Evolutionary conservation across 2,888 invertebrate species (phyloP).

Genomic region (Tenthredo amoena): DNA sequence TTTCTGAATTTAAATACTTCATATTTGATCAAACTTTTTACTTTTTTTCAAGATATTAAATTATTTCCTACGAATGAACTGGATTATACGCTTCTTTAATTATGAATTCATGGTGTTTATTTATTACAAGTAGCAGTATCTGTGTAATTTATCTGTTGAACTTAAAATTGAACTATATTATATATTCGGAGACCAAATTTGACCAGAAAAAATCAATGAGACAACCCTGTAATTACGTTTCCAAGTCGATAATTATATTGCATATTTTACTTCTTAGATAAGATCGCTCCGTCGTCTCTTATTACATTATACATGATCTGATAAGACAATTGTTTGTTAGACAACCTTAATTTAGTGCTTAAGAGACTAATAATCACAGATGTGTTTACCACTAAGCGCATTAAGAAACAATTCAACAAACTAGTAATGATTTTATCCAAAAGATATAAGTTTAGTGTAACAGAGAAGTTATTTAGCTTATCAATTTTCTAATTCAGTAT

Average conservation of each 20-base stretch:
- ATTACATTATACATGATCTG: not conserved
- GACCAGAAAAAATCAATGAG: not conserved
- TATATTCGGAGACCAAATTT: not conserved
- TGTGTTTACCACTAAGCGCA: conserved; percentile 26
- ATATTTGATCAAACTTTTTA: not conserved
- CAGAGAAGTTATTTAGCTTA: not conserved
- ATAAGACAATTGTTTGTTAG: not conserved
- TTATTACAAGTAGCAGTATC: conserved; percentile 17
- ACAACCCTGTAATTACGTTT: not conserved
- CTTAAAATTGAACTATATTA: not conserved
- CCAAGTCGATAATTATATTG: not conserved
- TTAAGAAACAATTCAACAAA: conserved; percentile 21
- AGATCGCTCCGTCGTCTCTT: not conserved
- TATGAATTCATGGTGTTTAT: conserved; percentile 24
- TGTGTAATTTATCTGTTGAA: not conserved
- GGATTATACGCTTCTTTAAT: not conserved
- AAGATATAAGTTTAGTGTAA: not conserved
- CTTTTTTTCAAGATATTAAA: not conserved
- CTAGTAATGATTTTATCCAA: not conserved
- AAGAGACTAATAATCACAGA: conserved; percentile 33
- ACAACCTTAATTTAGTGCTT: conserved; percentile 8
- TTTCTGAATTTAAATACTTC: not conserved
- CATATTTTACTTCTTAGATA: not conserved
- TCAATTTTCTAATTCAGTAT: not conserved
- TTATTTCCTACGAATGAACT: not conserved